These are phyloP conservation scores for Nothoprocta perdicaria DNA, from an alignment of 2,113 vertebrate species.

Conservation along the genomic window DNA sequence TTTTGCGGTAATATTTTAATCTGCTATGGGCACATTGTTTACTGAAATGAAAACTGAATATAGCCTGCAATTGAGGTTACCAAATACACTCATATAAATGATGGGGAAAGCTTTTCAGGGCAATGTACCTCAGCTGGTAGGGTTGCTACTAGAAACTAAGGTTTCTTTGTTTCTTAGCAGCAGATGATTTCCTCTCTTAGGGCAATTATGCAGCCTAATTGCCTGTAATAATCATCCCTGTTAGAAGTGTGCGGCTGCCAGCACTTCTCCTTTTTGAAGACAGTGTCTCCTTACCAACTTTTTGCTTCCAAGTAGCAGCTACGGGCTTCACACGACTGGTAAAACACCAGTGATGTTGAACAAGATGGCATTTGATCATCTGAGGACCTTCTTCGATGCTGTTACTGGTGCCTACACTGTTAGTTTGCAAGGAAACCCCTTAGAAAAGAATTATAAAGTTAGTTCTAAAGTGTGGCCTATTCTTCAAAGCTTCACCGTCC, in stretches of 20 bases:
- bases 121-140: constrained; percentile 3
- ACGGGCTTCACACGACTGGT: not conserved
- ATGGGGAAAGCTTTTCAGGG: not conserved
- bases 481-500: not conserved
- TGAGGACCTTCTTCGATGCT: not conserved
- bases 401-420: not conserved
- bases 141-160: constrained; percentile 27
- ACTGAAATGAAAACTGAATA: not conserved
- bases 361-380: not conserved
- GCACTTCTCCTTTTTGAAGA: not conserved
- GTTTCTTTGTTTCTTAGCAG: constrained; percentile 54
- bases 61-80: not conserved
- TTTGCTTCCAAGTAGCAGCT: not conserved
- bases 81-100: not conserved
- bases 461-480: not conserved
- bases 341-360: not conserved
- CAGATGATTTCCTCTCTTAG: constrained; percentile 50
- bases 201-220: constrained; percentile 57
- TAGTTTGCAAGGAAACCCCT: not conserved
- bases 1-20: not conserved
- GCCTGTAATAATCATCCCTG: constrained; percentile 55
- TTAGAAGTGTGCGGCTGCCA: constrained; percentile 12
- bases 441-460: not conserved
- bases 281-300: not conserved
- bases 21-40: not conserved